A percentile compares a stretch with the other conserved stretches of the same genome.
These are phyloP conservation scores for Idaea straminata DNA, from an alignment of 2,888 invertebrate genomes.

Conservation along the genomic window DNA sequence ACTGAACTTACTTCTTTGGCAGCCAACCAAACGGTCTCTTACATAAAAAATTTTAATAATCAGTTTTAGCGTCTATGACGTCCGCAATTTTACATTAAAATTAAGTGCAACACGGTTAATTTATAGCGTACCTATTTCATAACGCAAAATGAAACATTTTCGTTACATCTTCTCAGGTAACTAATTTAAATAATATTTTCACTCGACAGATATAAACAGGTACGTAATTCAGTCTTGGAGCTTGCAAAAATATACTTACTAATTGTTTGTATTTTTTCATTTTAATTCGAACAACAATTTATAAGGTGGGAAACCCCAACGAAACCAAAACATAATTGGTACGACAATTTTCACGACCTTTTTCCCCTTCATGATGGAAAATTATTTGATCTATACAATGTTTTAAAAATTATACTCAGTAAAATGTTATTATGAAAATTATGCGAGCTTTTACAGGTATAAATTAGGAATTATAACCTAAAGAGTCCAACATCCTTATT, in stretches of 20 bases:
- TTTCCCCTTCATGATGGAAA: neutral
- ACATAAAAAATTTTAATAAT: constrained; percentile 24
- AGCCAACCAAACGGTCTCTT: constrained; percentile 29
- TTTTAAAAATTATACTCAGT: neutral
- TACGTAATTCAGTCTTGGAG: neutral
- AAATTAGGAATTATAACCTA: neutral
- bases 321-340: neutral
- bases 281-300: neutral
- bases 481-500: neutral
- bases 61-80: constrained; percentile 17
- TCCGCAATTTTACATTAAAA: constrained; percentile 11
- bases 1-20: constrained; percentile 30
- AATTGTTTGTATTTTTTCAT: neutral
- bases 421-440: neutral
- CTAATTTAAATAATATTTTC: neutral
- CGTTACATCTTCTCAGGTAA: neutral
- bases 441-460: neutral
- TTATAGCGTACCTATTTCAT: neutral
- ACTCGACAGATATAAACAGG: neutral
- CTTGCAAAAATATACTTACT: neutral
- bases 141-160: neutral
- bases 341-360: neutral
- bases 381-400: neutral
- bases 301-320: neutral
- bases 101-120: constrained; percentile 7